Evolutionary conservation across 1,140 invertebrate genomes (phyloP).

Genomic region (Dryas iulia): DNA sequence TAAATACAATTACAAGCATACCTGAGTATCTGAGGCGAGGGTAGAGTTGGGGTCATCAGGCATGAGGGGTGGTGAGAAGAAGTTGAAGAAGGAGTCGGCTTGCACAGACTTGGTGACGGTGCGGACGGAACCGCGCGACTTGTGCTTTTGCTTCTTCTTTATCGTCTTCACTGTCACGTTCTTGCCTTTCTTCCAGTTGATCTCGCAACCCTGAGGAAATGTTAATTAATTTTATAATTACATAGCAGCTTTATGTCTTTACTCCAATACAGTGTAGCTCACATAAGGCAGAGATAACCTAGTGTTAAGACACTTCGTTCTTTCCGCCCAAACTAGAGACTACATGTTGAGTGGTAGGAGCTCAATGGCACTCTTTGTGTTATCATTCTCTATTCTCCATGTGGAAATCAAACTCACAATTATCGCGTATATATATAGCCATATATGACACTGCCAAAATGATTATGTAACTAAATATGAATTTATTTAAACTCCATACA

Average conservation of each 20-base stretch:
- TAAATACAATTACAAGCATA: slow-evolving; percentile 24
- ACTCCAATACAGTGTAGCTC: no score
- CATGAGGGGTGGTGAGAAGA: slow-evolving; percentile 93
- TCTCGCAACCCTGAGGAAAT: slow-evolving; percentile 86
- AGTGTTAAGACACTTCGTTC: no score
- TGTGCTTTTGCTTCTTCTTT: slow-evolving; percentile 99
- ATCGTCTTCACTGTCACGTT: slow-evolving; percentile 98
- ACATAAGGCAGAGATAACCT: no score
- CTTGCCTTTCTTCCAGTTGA: slow-evolving; percentile 98
- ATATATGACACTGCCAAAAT: no score
- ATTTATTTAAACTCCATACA: no score
- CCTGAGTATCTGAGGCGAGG: slow-evolving; percentile 69
- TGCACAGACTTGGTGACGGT: slow-evolving; percentile 97
- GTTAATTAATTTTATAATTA: background rate
- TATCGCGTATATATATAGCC: no score
- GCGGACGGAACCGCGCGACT: slow-evolving; percentile 93
- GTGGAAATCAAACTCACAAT: no score
- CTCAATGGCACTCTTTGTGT: background rate
- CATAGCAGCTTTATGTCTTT: no score
- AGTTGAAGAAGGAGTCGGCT: slow-evolving; percentile 99
- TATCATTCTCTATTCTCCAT: no score
- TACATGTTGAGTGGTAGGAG: background rate
- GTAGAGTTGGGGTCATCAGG: slow-evolving; percentile 72
- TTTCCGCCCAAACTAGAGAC: no score
- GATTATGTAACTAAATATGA: no score